These are phyloP conservation scores for Parauchenoglanis punctatus DNA, from an alignment of 2,797 vertebrate species.

Conservation along the genomic window DNA sequence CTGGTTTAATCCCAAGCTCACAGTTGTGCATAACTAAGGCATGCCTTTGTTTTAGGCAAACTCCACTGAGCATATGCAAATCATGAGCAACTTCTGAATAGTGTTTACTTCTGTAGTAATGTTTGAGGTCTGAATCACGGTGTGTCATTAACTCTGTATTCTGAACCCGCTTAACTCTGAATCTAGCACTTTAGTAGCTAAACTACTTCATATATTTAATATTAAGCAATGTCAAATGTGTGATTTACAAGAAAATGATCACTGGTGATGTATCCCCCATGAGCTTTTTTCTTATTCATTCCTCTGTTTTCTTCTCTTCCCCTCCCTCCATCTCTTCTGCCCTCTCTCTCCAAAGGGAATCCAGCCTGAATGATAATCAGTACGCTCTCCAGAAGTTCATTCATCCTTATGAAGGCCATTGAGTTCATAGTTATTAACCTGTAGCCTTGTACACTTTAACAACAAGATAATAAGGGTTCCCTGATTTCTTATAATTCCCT, in stretches of 20 bases:
- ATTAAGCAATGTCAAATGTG: background rate
- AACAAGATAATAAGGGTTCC: conserved; percentile 29
- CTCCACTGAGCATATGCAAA: background rate
- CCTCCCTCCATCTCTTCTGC: conserved; percentile 51
- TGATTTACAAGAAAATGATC: conserved; percentile 18
- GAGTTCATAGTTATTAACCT: conserved; percentile 51
- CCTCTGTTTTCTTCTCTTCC: conserved; percentile 59
- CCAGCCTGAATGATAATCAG: conserved; percentile 81
- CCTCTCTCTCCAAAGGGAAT: conserved; percentile 75
- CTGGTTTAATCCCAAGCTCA: background rate
- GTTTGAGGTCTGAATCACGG: background rate
- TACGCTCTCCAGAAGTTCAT: conserved; percentile 66
- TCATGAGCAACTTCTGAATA: background rate
- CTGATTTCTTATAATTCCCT: conserved; percentile 1
- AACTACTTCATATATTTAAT: conserved; percentile 1
- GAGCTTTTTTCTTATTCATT: conserved; percentile 60
- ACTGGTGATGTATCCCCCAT: conserved; percentile 26
- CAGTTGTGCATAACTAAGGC: background rate
- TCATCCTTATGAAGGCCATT: conserved; percentile 36
- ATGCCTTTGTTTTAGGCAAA: background rate
- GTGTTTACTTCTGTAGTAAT: background rate
- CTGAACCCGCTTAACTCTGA: background rate
- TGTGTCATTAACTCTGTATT: background rate
- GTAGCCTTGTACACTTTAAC: conserved; percentile 49
- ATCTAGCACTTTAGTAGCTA: background rate